Base-by-base conservation (phyloP, 2,888 invertebrate species). In the Odontocerum albicorne region DNA sequence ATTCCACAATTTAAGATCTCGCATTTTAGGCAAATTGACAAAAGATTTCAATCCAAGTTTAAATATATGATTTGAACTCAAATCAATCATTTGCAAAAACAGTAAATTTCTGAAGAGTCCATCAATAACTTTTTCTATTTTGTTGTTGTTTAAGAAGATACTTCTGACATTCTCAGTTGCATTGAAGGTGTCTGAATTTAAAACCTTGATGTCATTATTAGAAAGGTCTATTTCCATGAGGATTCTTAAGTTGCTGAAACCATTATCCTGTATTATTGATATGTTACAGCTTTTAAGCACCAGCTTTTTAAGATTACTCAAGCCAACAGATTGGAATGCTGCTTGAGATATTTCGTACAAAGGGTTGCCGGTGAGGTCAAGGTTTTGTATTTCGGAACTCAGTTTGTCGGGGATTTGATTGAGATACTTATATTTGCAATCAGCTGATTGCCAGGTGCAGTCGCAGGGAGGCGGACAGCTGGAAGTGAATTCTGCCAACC, bases 361-460 rank as follows among this genome's bases (percentile, higher is more conserved):
- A 35, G 77, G 74, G 67, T 91, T 92, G 57, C 82, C 81, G 2
- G 86, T 84, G 33, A 92, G 76, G 66, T 91, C 88, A 35, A 92
- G 77, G 47, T 82, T 83, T 67, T 87, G 84, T 65, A 87, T 77
- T 58, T 89, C 88, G 31, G 82, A 73, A 66, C 88, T 90, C 27
- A 94, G 74, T 46, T 83, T 82, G 57, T 74, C 76, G 0, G 94
- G 94, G 62, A 95, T 84, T 21, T 82, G 74, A 40, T 76, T 80
- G 27, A 90, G 77, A 12, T 80, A 76, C 32, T 81, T 79, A 51
- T 80, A 77, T 27, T 82, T 82, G 69, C 95, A 95, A 63, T 91
- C 88, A 1, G 92, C 92, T 56, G 86, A 86, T 21, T 85, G 85
- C 93, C 93, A 94, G 61, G 87, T 85, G 70, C 94, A 94, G 66